phyloP scores from a whole-genome alignment of 1,140 invertebrate genomes.

The Limonius californicus region DNA sequence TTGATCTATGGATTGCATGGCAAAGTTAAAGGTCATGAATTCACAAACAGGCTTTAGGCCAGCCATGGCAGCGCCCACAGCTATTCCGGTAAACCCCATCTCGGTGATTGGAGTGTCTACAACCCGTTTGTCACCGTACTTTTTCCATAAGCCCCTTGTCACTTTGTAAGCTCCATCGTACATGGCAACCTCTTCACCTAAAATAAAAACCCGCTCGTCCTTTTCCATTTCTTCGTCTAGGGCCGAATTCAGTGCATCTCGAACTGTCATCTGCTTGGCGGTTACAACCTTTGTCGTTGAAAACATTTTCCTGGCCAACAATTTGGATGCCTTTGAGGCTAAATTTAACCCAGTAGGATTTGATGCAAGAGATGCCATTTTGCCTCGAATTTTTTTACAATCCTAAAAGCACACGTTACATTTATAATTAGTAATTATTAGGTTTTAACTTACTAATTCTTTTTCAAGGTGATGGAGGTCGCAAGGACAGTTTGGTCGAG shows the following conservation, averaged over 20 bases:
- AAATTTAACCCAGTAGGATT: constrained; percentile 16
- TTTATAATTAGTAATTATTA: neutral
- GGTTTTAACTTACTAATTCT: neutral
- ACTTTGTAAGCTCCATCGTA: constrained; percentile 99
- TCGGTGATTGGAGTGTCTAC: constrained; percentile 99
- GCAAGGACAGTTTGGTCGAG: neutral
- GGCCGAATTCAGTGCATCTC: constrained; percentile 95
- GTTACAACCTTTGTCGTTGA: constrained; percentile 55
- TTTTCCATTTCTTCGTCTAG: constrained; percentile 96
- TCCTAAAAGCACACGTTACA: neutral
- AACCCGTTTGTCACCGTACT: constrained; percentile 95
- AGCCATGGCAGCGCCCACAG: constrained; percentile 94
- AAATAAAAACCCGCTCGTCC: constrained; percentile 90
- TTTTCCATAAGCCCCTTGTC: constrained; percentile 92
- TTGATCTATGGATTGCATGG: constrained; percentile 99
- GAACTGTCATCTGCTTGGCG: constrained; percentile 80
- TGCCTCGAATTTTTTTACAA: neutral
- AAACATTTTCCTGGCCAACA: constrained; percentile 45
- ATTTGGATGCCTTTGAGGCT: constrained; percentile 1
- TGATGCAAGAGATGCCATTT: constrained; percentile 14
- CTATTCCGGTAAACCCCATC: constrained; percentile 94
- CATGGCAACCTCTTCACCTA: constrained; percentile 95
- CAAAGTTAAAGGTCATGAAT: constrained; percentile 99
- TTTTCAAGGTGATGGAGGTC: constrained; percentile 18
- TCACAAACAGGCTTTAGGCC: constrained; percentile 97